Base-by-base conservation (phyloP, 2,113 vertebrate genomes). In the Aptenodytes patagonicus region DNA sequence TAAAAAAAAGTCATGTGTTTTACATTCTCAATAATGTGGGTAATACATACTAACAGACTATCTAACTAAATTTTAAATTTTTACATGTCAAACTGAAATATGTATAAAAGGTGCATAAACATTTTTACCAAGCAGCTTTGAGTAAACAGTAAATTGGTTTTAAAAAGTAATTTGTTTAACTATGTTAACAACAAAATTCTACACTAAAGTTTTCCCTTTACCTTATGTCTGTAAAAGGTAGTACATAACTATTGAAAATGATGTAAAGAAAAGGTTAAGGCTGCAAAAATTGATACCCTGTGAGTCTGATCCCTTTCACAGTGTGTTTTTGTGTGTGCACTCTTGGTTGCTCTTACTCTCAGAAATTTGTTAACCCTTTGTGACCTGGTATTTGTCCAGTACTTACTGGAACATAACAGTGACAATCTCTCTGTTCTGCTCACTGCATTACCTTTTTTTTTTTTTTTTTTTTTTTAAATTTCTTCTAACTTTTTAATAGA, bases 91-190 rank as follows among this genome's bases (percentile, higher is more conserved):
- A 78, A 46, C 18, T 78, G 40, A 76, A 62, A 68, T 79, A 18
- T 6, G 1, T n/a, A 6, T 62, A 58, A 92, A 26, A 52, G 1
- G 2, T 34, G 6, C 16, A 54, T 46, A 51, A 34, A 54, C 0
- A 0, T 12, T 86, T 88, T 86, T 47, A 47, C 4, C 57, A 78
- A 85, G 18, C 46, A 76, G 4, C 10, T 88, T 66, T 90, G 24
- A 71, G 16, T 44, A 71, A 76, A 38, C 3, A 58, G 21, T 44
- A 73, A 32, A 65, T 64, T 55, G 20, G 1, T 17, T 86, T 86
- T 64, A 6, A 75, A 85, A 85, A 51, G 7, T 31, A 65, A 61
- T 71, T 47, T 64, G 4, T 44, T 46, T 55, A 73, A 65, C 8
- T 52, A 28, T 16, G 2, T 18, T 61, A 76, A 58, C 7, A 60